Base-by-base conservation (phyloP, 2,888 invertebrate genomes). In the Andrena flavipes region DNA sequence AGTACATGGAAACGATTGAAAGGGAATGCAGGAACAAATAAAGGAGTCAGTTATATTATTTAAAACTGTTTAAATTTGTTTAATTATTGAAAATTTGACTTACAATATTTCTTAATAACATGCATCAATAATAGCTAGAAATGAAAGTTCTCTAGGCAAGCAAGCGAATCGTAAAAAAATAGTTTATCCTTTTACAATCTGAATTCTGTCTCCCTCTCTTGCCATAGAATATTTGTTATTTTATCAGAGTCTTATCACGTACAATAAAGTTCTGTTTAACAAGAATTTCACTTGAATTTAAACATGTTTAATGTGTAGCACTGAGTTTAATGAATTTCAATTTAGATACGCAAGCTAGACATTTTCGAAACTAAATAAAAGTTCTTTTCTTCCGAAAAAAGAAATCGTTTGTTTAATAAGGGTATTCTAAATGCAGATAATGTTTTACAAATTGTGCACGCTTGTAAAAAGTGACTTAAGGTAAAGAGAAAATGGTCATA, bases 211-310 rank as follows among this genome's bases (percentile, higher is more conserved):
- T 42, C 4, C 54, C 29, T 56, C 54, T 54, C 30, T 67, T 68
- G 68, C 62, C 67, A 29, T 76, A 68, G 76, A 78, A 78, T 78
- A 78, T 76, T 63, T 10, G 35, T 75, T 64, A 33, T 68, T 68
- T 56, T 54, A 29, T 7, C 59, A 33, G 33, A 0, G 33, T 33
- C 33, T 33, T 33, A 33, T 33, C 33, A 33, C 2, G 0, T 33
- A 60, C 64, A 60, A 49, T 35, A 51, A 73, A 23, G 35, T 20
- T 77, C 42, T 10, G 2, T 30, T 74, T 42, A 8, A 67, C 33
- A 67, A 51, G 60, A 74, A 42, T 67, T n/a, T 42, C 0, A 49
- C 65, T 49, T 3, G 35, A 10, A 77, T 5, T 74, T 74, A 35
- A 74, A 35, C 23, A 68, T 6, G 29, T 42, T 6, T 72, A 42